phyloP scores from a whole-genome alignment of 2,797 vertebrate species.

The Myripristis murdjan region DNA sequence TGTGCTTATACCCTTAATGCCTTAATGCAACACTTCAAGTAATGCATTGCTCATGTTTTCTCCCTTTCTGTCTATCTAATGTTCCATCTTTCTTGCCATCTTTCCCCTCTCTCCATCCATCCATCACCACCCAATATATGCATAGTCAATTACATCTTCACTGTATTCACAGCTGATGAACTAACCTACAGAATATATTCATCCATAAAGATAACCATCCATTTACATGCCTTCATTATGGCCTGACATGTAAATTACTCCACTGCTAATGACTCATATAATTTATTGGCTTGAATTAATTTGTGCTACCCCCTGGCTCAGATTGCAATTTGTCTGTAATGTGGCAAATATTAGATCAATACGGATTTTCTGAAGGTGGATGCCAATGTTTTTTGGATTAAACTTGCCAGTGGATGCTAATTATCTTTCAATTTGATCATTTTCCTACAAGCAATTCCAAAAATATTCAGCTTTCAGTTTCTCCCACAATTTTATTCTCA shows the following conservation, averaged over 20 bases:
- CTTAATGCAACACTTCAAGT: too few relatives aligned
- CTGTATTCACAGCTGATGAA: not conserved
- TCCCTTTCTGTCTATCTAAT: not conserved
- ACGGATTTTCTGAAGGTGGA: not conserved
- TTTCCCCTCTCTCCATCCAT: not conserved
- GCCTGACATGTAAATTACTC: conserved; percentile 6
- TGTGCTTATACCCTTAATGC: too few relatives aligned
- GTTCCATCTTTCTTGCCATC: not conserved
- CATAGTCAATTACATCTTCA: not conserved
- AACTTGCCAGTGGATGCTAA: too few relatives aligned
- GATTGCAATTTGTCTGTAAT: not conserved
- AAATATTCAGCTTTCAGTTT: too few relatives aligned
- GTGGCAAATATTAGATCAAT: not conserved
- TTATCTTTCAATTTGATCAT: too few relatives aligned
- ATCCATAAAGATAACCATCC: conserved; percentile 33
- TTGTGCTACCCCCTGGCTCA: not conserved
- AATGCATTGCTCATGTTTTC: too few relatives aligned
- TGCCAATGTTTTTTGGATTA: too few relatives aligned
- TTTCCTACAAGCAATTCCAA: too few relatives aligned
- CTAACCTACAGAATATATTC: conserved; percentile 31
- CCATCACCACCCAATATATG: not conserved
- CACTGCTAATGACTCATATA: not conserved
- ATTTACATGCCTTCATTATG: conserved; percentile 31
- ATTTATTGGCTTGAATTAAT: not conserved
- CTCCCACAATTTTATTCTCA: too few relatives aligned